phyloP scores from a whole-genome alignment of 1,140 invertebrate genomes.

The Philotrypesis tridentata region DNA sequence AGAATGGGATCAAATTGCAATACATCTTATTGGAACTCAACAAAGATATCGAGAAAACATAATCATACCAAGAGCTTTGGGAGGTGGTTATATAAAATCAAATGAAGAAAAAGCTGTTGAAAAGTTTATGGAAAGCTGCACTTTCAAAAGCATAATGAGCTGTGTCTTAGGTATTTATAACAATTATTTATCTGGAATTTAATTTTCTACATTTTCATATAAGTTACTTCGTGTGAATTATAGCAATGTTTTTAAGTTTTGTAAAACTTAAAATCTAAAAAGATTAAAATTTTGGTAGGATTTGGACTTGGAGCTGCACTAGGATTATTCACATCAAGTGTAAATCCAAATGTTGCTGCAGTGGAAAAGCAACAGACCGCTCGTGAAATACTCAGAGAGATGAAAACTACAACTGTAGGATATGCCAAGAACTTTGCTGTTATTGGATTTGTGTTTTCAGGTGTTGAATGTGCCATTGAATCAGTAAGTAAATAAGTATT shows the following conservation, averaged over 20 bases:
- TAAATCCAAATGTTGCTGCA: conserved; percentile 89
- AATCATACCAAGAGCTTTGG: conserved; percentile 85
- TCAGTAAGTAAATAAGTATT: conserved; percentile 75
- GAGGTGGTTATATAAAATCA: conserved; percentile 85
- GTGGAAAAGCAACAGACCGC: conserved; percentile 90
- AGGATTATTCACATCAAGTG: conserved; percentile 95
- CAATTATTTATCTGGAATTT: no score
- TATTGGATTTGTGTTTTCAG: conserved; percentile 93
- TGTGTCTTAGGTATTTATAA: conserved; percentile 85
- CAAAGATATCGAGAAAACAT: conserved; percentile 84
- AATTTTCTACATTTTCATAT: no score
- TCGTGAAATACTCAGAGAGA: conserved; percentile 89
- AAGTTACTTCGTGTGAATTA: no score
- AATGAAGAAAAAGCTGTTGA: conserved; percentile 93
- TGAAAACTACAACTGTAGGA: conserved; percentile 90
- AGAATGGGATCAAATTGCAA: conserved; percentile 65
- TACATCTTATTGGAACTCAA: conserved; percentile 62
- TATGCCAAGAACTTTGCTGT: conserved; percentile 99
- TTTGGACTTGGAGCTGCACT: conserved; percentile 95
- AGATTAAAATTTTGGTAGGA: conserved; percentile 76
- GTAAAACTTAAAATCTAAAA: background rate
- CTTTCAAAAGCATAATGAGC: conserved; percentile 92
- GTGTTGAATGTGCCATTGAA: conserved; percentile 94
- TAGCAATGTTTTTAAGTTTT: no score
- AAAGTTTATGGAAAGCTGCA: conserved; percentile 90